Evolutionary conservation across 2,113 vertebrate genomes (phyloP), one percentile per base, ranked within the genome.

Genomic region (Ardeotis arabs): DNA sequence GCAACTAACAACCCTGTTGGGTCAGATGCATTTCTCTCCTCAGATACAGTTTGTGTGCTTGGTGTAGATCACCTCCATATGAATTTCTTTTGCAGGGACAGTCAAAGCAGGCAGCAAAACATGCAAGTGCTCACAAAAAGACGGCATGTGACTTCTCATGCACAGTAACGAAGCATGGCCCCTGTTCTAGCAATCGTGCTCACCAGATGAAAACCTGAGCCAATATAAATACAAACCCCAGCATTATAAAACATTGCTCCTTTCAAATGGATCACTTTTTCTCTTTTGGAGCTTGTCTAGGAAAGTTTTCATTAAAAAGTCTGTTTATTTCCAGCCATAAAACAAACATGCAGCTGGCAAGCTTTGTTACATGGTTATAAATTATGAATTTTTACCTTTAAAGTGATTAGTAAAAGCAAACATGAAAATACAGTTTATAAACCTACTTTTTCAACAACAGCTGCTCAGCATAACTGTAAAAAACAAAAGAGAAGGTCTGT

Each of bases 361-460:
- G 35, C n/a, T 79, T 81, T 70, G 50, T 89, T 75, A 75, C 6
- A 0, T 56, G 55, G 31, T 79, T 83, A 80, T 68, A 90, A 77
- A 88, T 72, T 4, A 55, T 1, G 1, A 44, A 14, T 45, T 87
- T 90, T 91, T 73, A 95, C 67, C 85, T 95, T 96, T 87, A 79
- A 90, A 87, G 55, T 31, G 63, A 93, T 97, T 96, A 95, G 93
- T 84, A 82, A 87, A 93, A 94, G 82, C 62, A 97, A 91, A 85
- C 85, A 94, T 50, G 50, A 76, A 93, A 93, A 83, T 20, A 70
- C 47, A 74, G 74, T 89, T 96, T 96, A 90, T 87, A 97, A 96
- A 98, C 97, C 92, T 98, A 98, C 98, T 97, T 98, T 96, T 97
- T 95, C 66, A 79, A 68, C 77, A 97, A 97, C 63, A 97, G 89